These are phyloP conservation scores for Aptenodytes forsteri DNA, from an alignment of 2,113 vertebrate species.

Conservation along the genomic window DNA sequence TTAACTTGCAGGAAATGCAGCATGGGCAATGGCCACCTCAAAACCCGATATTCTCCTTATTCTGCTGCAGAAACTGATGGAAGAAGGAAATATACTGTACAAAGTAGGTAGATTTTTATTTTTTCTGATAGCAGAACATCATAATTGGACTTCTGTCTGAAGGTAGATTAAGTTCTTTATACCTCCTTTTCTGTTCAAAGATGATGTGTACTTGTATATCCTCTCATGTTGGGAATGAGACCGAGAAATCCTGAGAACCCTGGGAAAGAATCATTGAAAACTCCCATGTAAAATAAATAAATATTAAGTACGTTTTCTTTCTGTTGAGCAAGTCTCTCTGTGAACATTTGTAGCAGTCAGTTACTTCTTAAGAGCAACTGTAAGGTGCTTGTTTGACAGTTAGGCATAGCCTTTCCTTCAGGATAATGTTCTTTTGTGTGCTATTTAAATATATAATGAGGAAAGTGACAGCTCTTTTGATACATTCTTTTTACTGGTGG, in stretches of 20 bases:
- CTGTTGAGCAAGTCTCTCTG: neutral
- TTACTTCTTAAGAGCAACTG: neutral
- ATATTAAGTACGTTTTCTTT: neutral
- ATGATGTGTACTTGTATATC: neutral
- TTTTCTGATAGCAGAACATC: neutral
- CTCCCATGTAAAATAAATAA: neutral
- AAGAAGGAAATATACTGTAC: constrained; percentile 95
- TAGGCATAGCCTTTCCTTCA: neutral
- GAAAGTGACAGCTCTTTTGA: neutral
- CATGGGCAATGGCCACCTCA: constrained; percentile 99
- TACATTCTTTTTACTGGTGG: neutral
- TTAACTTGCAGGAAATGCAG: constrained; percentile 90
- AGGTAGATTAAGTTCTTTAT: neutral
- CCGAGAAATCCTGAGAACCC: neutral
- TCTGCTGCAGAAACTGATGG: constrained; percentile 97
- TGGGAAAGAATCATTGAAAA: neutral
- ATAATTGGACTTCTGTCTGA: neutral
- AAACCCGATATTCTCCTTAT: constrained; percentile 98
- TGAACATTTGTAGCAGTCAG: neutral
- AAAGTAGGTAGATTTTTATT: constrained; percentile 80
- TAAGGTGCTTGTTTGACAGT: neutral
- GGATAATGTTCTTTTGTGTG: neutral
- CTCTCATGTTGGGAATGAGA: neutral
- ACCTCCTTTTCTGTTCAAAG: neutral
- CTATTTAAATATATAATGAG: neutral